Percentiles rank a stretch among this genome's conserved stretches.
These are phyloP conservation scores for Calycopis cecrops DNA, from an alignment of 1,140 invertebrate genomes.

Conservation along the genomic window DNA sequence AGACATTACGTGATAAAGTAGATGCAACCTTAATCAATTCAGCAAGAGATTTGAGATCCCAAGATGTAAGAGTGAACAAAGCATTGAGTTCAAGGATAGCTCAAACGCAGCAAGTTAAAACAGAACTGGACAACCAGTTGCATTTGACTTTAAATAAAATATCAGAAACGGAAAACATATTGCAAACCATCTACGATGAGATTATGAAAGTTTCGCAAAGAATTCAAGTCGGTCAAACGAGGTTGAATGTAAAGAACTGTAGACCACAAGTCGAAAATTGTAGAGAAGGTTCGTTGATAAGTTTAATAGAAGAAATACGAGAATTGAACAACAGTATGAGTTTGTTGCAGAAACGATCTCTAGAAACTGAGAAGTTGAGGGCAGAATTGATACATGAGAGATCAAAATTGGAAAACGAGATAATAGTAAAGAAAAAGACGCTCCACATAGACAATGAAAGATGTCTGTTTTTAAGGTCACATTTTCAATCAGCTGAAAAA, in stretches of 20 bases:
- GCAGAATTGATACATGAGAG: conserved; percentile 76
- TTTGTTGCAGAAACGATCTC: conserved; percentile 75
- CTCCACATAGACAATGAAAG: conserved; percentile 81
- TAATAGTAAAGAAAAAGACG: conserved; percentile 82
- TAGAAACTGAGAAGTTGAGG: conserved; percentile 78
- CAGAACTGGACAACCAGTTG: conserved; percentile 80
- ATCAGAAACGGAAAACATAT: conserved; percentile 80
- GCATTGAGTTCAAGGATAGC: conserved; percentile 78
- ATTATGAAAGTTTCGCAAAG: conserved; percentile 79
- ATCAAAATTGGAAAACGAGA: conserved; percentile 79
- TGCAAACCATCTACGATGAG: conserved; percentile 78
- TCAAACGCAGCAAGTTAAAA: conserved; percentile 78
- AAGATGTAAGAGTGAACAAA: conserved; percentile 82
- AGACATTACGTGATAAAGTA: conserved; percentile 76
- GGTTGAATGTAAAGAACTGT: conserved; percentile 80
- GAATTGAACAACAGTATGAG: conserved; percentile 78
- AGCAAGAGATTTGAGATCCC: conserved; percentile 80
- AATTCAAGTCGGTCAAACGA: conserved; percentile 85
- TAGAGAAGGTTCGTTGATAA: conserved; percentile 79
- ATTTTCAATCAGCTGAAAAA: conserved; percentile 80
- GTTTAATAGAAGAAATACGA: conserved; percentile 82
- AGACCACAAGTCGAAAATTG: conserved; percentile 82
- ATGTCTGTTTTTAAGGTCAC: conserved; percentile 78
- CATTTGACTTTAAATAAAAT: conserved; percentile 73
- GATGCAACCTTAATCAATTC: conserved; percentile 78